Base-by-base conservation (phyloP, 2,113 vertebrate species). In the Calypte anna region DNA sequence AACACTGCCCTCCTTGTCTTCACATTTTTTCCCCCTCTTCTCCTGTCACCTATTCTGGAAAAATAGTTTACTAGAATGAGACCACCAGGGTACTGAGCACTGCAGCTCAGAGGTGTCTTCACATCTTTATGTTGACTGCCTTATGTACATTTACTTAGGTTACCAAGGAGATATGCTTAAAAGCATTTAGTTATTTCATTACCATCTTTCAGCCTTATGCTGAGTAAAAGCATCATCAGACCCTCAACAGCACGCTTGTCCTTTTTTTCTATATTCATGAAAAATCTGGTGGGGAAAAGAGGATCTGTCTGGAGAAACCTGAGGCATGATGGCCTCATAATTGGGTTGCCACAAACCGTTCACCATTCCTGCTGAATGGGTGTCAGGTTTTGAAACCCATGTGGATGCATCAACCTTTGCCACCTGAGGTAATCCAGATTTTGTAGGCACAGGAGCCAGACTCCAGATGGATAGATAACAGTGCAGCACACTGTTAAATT, bases 111-210 rank as follows among this genome's bases (percentile, higher is more conserved):
- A 90, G 51, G 4, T 63, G 12, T 58, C 38, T 69, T 75, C 77
- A 55, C 44, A 58, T 63, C 72, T 80, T 94, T 74, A 51, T 48
- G 64, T 7, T 75, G 57, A 48, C 57, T 91, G 44, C 10, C 20
- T 70, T 59, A 54, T 2, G 48, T 74, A 44, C 15, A 33, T 76
- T 74, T 86, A 53, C 30, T 83, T 25, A 33, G 57, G 31, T 86
- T 93, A 38, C 48, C 38, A 50, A 77, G 59, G 86, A 86, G 59
- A 72, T 88, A 14, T 3, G 23, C 55, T 82, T 13, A 31, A 55
- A 31, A 24, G 51, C 59, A 44, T 58, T 94, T 91, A 59, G 51
- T 55, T 88, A 72, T 58, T 94, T 91, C 63, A 25, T 93, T 88
- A 27, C 38, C 17, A 2, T 82, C 44, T 89, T 92, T 61, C n/a